Conservation (phyloP, 2,113 vertebrate species). For the Fregata magnificens region DNA sequence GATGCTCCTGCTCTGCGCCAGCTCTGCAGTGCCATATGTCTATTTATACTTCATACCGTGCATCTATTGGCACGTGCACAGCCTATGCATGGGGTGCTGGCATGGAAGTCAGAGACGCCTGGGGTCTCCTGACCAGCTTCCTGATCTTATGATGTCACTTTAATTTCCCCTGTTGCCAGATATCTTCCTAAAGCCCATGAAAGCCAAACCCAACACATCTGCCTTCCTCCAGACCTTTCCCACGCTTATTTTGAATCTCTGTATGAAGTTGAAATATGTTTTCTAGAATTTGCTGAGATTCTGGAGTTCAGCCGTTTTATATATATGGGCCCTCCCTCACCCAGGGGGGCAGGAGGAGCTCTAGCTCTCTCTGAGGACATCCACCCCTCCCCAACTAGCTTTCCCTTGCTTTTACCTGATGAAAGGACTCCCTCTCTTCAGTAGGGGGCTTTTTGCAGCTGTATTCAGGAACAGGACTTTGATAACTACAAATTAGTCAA, state of each 20-base stretch:
- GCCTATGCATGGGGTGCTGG: background rate
- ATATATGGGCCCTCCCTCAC: background rate
- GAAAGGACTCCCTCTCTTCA: background rate
- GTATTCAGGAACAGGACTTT: background rate
- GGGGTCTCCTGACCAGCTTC: background rate
- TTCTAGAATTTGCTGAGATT: background rate
- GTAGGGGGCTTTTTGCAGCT: background rate
- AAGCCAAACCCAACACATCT: background rate
- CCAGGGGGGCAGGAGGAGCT: background rate
- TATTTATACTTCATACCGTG: background rate
- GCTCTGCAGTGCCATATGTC: constrained; percentile 2
- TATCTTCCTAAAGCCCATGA: background rate
- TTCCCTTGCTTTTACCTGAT: background rate
- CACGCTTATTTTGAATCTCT: background rate
- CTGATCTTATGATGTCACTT: background rate
- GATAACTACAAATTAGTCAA: background rate
- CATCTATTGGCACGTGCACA: background rate
- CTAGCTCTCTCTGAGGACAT: background rate
- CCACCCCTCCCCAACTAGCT: background rate
- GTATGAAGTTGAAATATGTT: background rate
- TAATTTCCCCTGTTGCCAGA: background rate
- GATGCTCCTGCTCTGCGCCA: background rate
- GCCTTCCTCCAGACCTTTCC: background rate
- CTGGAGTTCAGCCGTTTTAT: background rate
- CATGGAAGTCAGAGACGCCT: background rate